These are phyloP conservation scores for Florisuga fusca DNA, from an alignment of 2,797 vertebrate genomes.

Conservation along the genomic window DNA sequence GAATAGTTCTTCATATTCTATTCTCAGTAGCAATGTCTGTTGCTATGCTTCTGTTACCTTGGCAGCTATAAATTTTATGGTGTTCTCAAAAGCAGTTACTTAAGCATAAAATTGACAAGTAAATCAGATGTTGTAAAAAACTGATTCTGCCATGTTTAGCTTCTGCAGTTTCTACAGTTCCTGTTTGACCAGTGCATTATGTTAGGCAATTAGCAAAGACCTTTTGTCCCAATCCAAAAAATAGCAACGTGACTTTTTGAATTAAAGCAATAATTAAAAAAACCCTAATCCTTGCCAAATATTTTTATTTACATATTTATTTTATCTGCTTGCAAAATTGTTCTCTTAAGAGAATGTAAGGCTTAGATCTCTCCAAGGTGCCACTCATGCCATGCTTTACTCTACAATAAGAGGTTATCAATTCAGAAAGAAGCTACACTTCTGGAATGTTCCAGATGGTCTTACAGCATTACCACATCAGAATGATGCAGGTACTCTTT, in stretches of 20 bases:
- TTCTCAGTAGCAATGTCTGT: conserved; percentile 56
- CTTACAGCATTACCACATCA: background rate
- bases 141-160: background rate
- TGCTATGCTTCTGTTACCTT: conserved; percentile 58
- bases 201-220: background rate
- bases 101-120: conserved; percentile 24
- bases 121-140: background rate
- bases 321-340: background rate
- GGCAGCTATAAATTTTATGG: conserved; percentile 32
- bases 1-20: background rate
- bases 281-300: background rate
- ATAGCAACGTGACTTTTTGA: background rate
- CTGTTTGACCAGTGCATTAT: background rate
- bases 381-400: background rate
- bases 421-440: background rate
- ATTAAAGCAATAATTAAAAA: background rate
- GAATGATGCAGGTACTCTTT: background rate
- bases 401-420: background rate
- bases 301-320: background rate
- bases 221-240: background rate
- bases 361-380: background rate
- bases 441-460: background rate
- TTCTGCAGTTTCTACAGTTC: background rate
- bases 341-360: background rate
- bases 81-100: conserved; percentile 40